A percentile compares a stretch with the other conserved stretches of the same genome.
Evolutionary conservation across 2,888 invertebrate species (phyloP).

Genomic region (Lasioglossum pauxillum): DNA sequence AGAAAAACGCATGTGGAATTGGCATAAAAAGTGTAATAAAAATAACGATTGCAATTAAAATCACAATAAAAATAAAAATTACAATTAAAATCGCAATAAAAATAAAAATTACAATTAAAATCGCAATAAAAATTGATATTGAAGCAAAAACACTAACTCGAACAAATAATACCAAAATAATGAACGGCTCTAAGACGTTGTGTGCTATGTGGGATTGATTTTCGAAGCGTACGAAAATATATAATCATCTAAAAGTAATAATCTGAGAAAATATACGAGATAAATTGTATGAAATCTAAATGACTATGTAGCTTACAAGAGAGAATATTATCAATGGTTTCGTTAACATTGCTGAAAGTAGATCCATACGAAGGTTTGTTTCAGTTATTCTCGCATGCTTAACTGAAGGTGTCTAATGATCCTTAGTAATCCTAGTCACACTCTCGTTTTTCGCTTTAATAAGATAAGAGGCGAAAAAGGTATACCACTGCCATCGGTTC

Average conservation of each 20-base stretch:
- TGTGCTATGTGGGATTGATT: background rate
- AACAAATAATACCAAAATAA: too few relatives aligned
- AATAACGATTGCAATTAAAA: too few relatives aligned
- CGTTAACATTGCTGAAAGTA: background rate
- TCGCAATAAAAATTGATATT: too few relatives aligned
- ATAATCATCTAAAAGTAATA: background rate
- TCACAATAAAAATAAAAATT: too few relatives aligned
- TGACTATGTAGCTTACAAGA: background rate
- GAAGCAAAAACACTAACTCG: too few relatives aligned
- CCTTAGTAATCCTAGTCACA: constrained; percentile 68
- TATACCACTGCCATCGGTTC: constrained; percentile 66
- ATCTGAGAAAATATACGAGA: background rate
- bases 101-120: too few relatives aligned
- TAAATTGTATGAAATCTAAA: background rate
- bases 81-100: too few relatives aligned
- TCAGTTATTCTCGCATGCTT: constrained; percentile 27
- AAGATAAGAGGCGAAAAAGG: constrained; percentile 48
- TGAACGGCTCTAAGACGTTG: too few relatives aligned
- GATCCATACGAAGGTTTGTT: constrained; percentile 14
- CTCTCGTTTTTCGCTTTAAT: constrained; percentile 53
- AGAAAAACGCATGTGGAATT: too few relatives aligned
- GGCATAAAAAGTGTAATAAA: too few relatives aligned
- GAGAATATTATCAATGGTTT: background rate
- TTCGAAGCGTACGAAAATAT: background rate
- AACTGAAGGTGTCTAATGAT: constrained; percentile 42